Conservation (phyloP, 1,140 invertebrate species). For the Orussus abietinus region DNA sequence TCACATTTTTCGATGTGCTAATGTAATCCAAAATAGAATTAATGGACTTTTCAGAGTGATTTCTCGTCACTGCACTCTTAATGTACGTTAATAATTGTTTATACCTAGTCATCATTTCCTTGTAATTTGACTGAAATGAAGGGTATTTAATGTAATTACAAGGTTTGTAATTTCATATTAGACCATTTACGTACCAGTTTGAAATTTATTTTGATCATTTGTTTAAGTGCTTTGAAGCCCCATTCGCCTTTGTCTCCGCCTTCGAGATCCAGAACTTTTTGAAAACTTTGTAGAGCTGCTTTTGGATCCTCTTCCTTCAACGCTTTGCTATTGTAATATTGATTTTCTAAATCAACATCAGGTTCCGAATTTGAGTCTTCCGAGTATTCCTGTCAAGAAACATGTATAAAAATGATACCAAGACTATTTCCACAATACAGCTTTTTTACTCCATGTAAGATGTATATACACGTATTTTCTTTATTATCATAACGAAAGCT, state of each 20-base stretch:
- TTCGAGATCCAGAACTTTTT: constrained; percentile 94
- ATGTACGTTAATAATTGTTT: constrained; percentile 97
- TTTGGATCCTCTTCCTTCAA: constrained; percentile 96
- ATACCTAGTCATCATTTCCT: constrained; percentile 96
- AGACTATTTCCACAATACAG: no score
- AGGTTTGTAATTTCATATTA: constrained; percentile 8
- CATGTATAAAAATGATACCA: no score
- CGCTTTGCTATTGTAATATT: constrained; percentile 99
- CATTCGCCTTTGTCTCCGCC: constrained; percentile 98
- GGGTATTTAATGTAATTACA: constrained; percentile 16
- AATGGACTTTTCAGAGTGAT: constrained; percentile 99
- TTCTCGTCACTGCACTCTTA: constrained; percentile 97
- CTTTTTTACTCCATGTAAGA: no score
- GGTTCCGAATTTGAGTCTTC: constrained; percentile 97
- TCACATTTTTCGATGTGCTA: constrained; percentile 96
- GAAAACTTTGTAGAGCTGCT: constrained; percentile 88
- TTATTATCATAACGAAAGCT: no score
- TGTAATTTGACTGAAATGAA: constrained; percentile 77
- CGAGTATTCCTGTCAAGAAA: constrained; percentile 78
- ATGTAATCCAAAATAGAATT: constrained; percentile 99
- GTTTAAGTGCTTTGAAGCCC: constrained; percentile 99
- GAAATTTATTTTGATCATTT: constrained; percentile 99
- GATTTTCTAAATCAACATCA: constrained; percentile 99
- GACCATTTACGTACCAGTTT: constrained; percentile 72
- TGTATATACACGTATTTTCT: no score